These are phyloP conservation scores for Atlantisia rogersi DNA, from an alignment of 2,113 vertebrate genomes.

Conservation along the genomic window DNA sequence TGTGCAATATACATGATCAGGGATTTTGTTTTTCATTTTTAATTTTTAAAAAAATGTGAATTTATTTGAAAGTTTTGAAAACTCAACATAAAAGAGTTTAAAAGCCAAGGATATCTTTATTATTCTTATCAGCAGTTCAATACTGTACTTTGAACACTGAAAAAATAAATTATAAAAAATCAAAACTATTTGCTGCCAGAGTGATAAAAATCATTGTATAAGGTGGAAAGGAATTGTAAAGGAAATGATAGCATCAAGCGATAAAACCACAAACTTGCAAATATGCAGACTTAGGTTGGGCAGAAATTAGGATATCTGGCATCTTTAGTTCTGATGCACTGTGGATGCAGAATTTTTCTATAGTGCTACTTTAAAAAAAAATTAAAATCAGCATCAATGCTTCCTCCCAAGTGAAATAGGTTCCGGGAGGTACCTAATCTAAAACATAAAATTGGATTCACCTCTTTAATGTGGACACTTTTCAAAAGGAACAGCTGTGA, in stretches of 20 bases:
- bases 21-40: too few species aligned
- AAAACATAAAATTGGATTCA: background rate
- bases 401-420: background rate
- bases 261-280: background rate
- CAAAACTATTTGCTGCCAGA: background rate
- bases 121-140: background rate
- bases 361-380: background rate
- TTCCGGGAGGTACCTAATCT: background rate
- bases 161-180: background rate
- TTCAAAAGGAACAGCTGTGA: background rate
- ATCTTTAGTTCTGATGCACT: background rate
- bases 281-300: background rate
- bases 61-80: background rate
- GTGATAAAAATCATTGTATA: background rate
- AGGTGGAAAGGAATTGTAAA: background rate
- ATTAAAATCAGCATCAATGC: background rate
- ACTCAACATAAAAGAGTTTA: background rate
- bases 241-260: background rate
- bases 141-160: background rate
- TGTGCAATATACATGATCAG: background rate
- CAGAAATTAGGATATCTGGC: background rate
- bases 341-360: background rate
- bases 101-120: background rate
- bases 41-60: background rate
- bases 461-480: background rate